These are phyloP conservation scores for Myripristis murdjan DNA, from an alignment of 2,797 vertebrate genomes.

Conservation along the genomic window DNA sequence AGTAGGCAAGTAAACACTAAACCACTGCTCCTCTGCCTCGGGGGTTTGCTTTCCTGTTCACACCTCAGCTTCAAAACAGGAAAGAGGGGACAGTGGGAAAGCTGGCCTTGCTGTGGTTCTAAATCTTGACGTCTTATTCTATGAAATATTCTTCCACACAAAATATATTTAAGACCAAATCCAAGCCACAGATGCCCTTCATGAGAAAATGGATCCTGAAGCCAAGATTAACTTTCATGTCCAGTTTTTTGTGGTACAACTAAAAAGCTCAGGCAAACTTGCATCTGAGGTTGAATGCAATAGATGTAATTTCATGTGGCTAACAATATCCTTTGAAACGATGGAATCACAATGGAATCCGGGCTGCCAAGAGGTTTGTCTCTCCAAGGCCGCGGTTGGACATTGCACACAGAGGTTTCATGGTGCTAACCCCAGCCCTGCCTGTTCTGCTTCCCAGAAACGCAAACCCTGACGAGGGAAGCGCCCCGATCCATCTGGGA, in stretches of 20 bases:
- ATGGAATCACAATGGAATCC: background rate
- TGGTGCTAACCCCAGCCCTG: conserved; percentile 3
- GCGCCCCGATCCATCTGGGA: conserved; percentile 79
- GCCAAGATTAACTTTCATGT: too few species aligned
- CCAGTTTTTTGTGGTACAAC: background rate
- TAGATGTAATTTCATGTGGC: conserved; percentile 11
- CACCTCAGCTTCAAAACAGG: background rate
- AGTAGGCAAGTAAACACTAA: background rate
- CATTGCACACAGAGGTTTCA: conserved; percentile 16
- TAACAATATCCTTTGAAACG: conserved; percentile 46
- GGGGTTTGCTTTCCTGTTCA: background rate
- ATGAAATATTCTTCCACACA: too few species aligned
- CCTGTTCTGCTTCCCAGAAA: conserved; percentile 76
- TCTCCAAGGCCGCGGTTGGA: conserved; percentile 21
- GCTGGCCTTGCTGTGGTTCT: conserved; percentile 2
- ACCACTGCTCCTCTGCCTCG: conserved; percentile 5
- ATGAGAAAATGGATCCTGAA: too few species aligned
- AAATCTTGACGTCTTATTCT: too few species aligned
- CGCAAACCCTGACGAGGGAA: conserved; percentile 80
- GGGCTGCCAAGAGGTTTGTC: background rate
- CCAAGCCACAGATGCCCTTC: too few species aligned
- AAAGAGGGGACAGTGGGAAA: background rate
- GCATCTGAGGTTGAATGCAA: background rate
- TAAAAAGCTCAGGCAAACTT: background rate
- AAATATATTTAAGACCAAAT: too few species aligned